A percentile compares a stretch with the other conserved stretches of the same genome.
Conservation (phyloP, 2,888 invertebrate genomes). For the Nebria brevicollis region DNA sequence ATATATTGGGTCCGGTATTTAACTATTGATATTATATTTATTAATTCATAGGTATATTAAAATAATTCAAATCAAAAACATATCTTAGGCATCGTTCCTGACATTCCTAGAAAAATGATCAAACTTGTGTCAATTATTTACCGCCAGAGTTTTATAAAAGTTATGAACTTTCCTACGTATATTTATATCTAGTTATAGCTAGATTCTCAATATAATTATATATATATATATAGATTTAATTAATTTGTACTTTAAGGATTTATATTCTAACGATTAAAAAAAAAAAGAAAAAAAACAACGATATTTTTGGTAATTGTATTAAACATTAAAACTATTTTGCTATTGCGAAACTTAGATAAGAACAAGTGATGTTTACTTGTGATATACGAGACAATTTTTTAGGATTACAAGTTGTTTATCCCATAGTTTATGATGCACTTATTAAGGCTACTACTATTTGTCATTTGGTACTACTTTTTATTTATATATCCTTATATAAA, state of each 20-base stretch:
- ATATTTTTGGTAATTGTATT: slow-evolving; percentile 27
- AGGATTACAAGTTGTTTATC: slow-evolving; percentile 14
- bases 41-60: background rate
- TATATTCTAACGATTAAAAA: slow-evolving; percentile 9
- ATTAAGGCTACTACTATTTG: background rate
- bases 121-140: slow-evolving; percentile 11
- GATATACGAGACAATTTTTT: slow-evolving; percentile 38
- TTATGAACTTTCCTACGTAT: slow-evolving; percentile 31
- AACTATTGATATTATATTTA: slow-evolving; percentile 9
- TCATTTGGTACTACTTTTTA: background rate
- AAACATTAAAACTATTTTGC: slow-evolving; percentile 41
- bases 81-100: slow-evolving; percentile 38
- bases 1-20: too few species aligned
- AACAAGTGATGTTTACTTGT: slow-evolving; percentile 47
- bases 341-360: slow-evolving; percentile 47
- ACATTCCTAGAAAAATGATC: slow-evolving; percentile 32
- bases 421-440: slow-evolving; percentile 1
- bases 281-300: background rate
- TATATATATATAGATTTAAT: slow-evolving; percentile 5
- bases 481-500: background rate
- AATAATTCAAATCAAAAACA: slow-evolving; percentile 24
- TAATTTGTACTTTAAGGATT: slow-evolving; percentile 21
- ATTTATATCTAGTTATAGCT: slow-evolving; percentile 20
- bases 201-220: slow-evolving; percentile 4
- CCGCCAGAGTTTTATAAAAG: slow-evolving; percentile 13